A percentile compares a stretch with the other conserved stretches of the same genome.
These are phyloP conservation scores for Brachystomella parvula DNA, from an alignment of 1,140 invertebrate species.

Conservation along the genomic window DNA sequence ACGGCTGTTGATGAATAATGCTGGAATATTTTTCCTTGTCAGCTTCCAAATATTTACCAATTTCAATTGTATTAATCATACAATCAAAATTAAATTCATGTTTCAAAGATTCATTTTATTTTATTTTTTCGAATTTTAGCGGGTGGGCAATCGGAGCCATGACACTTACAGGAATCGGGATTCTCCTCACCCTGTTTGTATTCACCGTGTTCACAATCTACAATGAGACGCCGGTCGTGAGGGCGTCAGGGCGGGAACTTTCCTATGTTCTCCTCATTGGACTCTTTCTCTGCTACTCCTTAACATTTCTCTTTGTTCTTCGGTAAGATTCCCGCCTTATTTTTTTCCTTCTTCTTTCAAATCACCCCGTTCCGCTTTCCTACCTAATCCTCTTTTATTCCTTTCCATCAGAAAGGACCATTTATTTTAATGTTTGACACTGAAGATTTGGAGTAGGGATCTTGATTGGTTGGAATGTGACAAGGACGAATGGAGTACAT, in stretches of 20 bases:
- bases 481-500: too few relatives aligned
- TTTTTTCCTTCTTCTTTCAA: background rate
- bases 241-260: constrained; percentile 79
- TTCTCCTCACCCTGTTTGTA: constrained; percentile 43
- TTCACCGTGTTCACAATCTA: constrained; percentile 61
- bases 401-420: background rate
- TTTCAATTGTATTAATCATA: too few relatives aligned
- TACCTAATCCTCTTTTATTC: background rate
- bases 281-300: constrained; percentile 78
- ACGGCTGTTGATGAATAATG: background rate
- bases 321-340: constrained; percentile 43
- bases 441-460: too few relatives aligned
- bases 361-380: background rate
- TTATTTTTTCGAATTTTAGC: constrained; percentile 45
- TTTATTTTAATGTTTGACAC: background rate
- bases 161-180: constrained; percentile 46
- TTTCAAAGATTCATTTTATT: background rate
- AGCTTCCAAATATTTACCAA: too few relatives aligned
- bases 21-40: background rate
- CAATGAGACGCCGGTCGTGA: constrained; percentile 78
- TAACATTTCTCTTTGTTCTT: constrained; percentile 74
- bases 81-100: background rate
- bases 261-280: constrained; percentile 79
- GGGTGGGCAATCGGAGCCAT: constrained; percentile 83
- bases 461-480: too few relatives aligned